phyloP scores from a whole-genome alignment of 2,113 vertebrate genomes.

The Gambusia affinis region DNA sequence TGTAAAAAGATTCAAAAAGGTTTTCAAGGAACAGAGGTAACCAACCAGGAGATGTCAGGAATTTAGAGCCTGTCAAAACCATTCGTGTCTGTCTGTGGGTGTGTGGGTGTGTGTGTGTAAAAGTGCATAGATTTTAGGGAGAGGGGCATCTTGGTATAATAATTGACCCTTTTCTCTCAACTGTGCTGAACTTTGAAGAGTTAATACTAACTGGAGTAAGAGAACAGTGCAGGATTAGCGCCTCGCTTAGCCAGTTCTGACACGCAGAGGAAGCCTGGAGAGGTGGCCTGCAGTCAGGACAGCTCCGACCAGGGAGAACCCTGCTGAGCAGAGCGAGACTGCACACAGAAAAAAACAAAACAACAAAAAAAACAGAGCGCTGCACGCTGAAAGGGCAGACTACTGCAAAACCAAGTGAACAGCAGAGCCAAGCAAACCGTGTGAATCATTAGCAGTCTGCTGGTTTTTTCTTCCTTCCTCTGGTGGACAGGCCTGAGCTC shows the following conservation, averaged over 20 bases:
- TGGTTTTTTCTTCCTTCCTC: conserved; percentile 18
- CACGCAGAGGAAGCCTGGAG: conserved; percentile 22
- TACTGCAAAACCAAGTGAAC: conserved; percentile 36
- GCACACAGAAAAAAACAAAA: conserved; percentile 31
- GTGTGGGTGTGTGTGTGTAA: conserved; percentile 20
- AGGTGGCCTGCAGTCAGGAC: conserved; percentile 37
- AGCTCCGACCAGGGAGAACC: conserved; percentile 26
- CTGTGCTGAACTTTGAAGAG: conserved; percentile 40
- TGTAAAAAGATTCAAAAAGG: not conserved
- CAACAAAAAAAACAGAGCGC: conserved; percentile 7
- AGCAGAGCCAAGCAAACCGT: conserved; percentile 35
- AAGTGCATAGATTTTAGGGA: conserved; percentile 55
- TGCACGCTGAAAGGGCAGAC: conserved; percentile 31
- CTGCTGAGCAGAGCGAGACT: conserved; percentile 34
- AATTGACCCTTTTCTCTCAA: conserved; percentile 32
- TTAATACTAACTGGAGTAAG: conserved; percentile 42
- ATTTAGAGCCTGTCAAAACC: conserved; percentile 33
- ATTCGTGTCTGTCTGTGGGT: not conserved
- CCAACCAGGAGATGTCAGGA: conserved; percentile 33
- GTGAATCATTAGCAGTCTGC: conserved; percentile 44
- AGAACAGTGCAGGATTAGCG: conserved; percentile 57
- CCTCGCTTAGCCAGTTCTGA: conserved; percentile 41
- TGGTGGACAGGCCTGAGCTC: conserved; percentile 30
- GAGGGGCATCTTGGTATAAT: conserved; percentile 36
- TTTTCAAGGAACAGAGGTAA: conserved; percentile 1